Evolutionary conservation across 2,797 vertebrate species (phyloP).

Genomic region (Hippocampus kuda): DNA sequence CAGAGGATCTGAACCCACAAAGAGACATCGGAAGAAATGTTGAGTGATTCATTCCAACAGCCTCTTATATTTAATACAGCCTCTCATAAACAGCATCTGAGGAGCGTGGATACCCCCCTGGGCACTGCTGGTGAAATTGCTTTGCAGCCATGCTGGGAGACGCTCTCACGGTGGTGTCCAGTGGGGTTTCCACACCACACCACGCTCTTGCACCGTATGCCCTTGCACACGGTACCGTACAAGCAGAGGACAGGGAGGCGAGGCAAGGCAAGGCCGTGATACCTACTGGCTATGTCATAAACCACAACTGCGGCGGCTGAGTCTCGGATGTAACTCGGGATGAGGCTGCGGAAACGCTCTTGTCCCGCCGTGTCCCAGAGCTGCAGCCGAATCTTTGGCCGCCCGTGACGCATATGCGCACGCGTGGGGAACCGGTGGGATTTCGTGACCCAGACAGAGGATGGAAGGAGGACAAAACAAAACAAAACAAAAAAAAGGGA

Average conservation of each 20-base stretch:
- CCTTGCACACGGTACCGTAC: constrained; percentile 34
- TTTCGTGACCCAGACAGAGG: constrained; percentile 53
- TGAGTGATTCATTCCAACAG: constrained; percentile 33
- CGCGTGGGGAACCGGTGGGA: constrained; percentile 33
- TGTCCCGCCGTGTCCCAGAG: constrained; percentile 88
- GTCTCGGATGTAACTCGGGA: constrained; percentile 91
- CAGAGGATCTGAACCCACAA: constrained; percentile 17
- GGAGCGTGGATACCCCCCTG: constrained; percentile 31
- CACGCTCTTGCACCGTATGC: constrained; percentile 30
- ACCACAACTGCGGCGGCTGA: constrained; percentile 86
- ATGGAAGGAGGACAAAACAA: constrained; percentile 62
- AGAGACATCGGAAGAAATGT: constrained; percentile 26
- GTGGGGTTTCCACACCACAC: constrained; percentile 29
- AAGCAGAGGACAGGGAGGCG: constrained; percentile 43
- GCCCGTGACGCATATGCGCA: constrained; percentile 14
- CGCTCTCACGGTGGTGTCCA: constrained; percentile 23
- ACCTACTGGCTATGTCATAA: constrained; percentile 94
- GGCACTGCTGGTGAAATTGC: constrained; percentile 13
- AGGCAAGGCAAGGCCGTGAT: constrained; percentile 54
- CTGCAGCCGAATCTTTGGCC: constrained; percentile 79
- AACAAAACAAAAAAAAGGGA: constrained; percentile 49
- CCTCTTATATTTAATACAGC: constrained; percentile 18
- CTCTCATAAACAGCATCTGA: constrained; percentile 33
- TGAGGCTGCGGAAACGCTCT: constrained; percentile 87
- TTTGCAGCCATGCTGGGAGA: constrained; percentile 15